Conservation (phyloP, 1,140 invertebrate genomes). For the Micrasema longulum region DNA sequence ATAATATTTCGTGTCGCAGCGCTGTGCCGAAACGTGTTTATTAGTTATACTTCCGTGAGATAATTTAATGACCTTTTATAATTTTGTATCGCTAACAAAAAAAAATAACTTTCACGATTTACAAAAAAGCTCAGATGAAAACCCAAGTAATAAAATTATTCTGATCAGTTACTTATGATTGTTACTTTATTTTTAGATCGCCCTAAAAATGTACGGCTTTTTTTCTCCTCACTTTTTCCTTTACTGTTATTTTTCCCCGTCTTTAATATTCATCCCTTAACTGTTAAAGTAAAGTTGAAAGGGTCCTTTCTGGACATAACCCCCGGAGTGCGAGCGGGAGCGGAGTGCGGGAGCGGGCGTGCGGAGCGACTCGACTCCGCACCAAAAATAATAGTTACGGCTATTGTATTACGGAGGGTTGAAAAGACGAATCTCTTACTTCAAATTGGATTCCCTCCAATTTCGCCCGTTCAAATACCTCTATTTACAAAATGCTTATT, state of each 20-base stretch:
- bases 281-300: slow-evolving; percentile 29
- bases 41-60: too few species aligned
- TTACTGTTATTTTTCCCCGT: not conserved
- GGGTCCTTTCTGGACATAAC: not conserved
- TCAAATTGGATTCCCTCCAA: slow-evolving; percentile 10
- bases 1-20: too few species aligned
- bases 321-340: not conserved
- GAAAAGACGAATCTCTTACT: slow-evolving; percentile 19
- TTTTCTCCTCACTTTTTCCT: too few species aligned
- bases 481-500: not conserved
- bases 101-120: too few species aligned
- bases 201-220: too few species aligned
- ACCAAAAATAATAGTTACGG: slow-evolving; percentile 14
- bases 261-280: slow-evolving; percentile 19
- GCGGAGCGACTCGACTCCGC: not conserved
- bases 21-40: too few species aligned
- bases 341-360: not conserved
- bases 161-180: too few species aligned
- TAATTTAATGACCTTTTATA: too few species aligned
- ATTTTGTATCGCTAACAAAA: too few species aligned
- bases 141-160: too few species aligned
- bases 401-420: slow-evolving; percentile 15
- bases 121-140: too few species aligned
- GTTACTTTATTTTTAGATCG: too few species aligned
- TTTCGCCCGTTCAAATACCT: slow-evolving; percentile 2